These are phyloP conservation scores for Porites divaricata DNA, from an alignment of 92 coral and sea anemone species.

Conservation along the genomic window DNA sequence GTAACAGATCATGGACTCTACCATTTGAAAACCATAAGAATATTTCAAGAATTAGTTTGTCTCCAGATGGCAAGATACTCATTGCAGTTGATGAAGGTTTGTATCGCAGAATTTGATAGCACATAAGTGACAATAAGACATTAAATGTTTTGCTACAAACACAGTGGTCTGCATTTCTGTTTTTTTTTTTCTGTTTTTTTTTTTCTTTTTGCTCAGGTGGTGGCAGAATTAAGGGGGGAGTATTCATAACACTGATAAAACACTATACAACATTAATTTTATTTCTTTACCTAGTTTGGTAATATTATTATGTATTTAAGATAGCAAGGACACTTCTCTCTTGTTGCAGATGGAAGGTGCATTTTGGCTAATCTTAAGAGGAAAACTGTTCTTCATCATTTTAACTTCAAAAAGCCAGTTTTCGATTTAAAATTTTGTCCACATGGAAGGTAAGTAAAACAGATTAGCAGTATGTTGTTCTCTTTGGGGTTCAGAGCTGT, in stretches of 20 bases:
- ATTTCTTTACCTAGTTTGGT: too few relatives aligned
- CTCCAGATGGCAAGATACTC: conserved; percentile 87
- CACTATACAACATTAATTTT: too few relatives aligned
- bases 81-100: conserved; percentile 95
- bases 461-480: too few relatives aligned
- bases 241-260: too few relatives aligned
- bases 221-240: too few relatives aligned
- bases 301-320: too few relatives aligned
- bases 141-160: too few relatives aligned
- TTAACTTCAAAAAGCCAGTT: conserved; percentile 87
- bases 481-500: too few relatives aligned
- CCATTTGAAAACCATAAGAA: conserved; percentile 94
- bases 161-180: neutral
- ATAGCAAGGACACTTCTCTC: neutral
- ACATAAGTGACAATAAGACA: neutral
- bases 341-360: conserved; percentile 81
- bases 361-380: conserved; percentile 77
- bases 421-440: conserved; percentile 90
- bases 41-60: conserved; percentile 73
- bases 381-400: conserved; percentile 83
- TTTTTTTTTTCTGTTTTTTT: neutral
- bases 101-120: neutral
- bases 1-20: conserved; percentile 94
- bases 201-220: neutral
- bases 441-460: conserved; percentile 82